A percentile compares a stretch with the other conserved stretches of the same genome.
Conservation (phyloP, 2,113 vertebrate genomes). For the Thermophis baileyi region DNA sequence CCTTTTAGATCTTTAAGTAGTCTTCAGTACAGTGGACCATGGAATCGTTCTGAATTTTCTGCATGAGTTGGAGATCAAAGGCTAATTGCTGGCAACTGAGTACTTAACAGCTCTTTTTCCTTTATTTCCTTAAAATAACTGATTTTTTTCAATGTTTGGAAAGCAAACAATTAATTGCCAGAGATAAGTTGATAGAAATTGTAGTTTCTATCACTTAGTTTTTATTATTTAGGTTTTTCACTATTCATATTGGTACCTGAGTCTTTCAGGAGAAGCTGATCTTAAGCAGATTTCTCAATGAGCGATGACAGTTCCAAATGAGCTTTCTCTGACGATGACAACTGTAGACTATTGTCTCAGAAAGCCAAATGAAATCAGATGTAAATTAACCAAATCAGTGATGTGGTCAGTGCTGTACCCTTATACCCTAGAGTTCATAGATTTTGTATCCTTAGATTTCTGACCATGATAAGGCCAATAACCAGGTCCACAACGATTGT, state of each 20-base stretch:
- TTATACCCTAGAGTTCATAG: neutral
- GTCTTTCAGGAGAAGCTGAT: neutral
- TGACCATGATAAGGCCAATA: neutral
- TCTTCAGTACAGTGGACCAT: neutral
- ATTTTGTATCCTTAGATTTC: neutral
- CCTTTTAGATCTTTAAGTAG: neutral
- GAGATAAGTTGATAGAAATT: neutral
- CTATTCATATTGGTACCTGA: neutral
- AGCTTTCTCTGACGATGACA: neutral
- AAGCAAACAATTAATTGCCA: neutral
- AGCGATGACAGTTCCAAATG: neutral
- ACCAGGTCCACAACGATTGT: neutral
- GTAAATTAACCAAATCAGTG: neutral
- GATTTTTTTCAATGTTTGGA: neutral
- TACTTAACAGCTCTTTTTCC: neutral
- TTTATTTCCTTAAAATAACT: neutral
- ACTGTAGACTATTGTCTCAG: neutral
- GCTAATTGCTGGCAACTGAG: neutral
- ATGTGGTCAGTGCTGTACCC: neutral
- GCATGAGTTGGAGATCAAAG: neutral
- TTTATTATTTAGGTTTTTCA: neutral
- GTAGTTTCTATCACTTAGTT: neutral
- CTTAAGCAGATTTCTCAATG: neutral
- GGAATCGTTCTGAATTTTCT: neutral
- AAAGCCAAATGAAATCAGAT: neutral